Evolutionary conservation across 2,888 invertebrate species (phyloP).

Genomic region (Caenorhabditis becei): DNA sequence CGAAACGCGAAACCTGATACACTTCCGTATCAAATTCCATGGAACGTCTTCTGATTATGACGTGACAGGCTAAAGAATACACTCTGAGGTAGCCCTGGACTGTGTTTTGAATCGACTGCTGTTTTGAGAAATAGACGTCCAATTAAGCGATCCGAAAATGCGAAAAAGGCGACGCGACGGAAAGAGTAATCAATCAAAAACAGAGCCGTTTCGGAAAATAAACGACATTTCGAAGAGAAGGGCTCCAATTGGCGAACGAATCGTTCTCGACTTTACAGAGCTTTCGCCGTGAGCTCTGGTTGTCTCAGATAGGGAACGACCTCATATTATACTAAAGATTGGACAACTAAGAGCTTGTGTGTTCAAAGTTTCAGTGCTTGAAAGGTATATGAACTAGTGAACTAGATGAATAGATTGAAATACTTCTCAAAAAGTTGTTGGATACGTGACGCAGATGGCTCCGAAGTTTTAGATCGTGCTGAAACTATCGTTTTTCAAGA

Average conservation of each 20-base stretch:
- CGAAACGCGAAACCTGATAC: constrained; percentile 23
- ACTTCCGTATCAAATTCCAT: not conserved
- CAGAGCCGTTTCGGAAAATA: constrained; percentile 20
- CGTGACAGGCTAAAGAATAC: constrained; percentile 10
- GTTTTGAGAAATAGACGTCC: constrained; percentile 14
- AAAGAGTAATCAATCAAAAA: constrained; percentile 49
- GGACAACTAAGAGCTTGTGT: too few species aligned
- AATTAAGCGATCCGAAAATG: constrained; percentile 16
- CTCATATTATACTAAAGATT: too few species aligned
- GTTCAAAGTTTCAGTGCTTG: too few species aligned
- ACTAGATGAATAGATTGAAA: too few species aligned
- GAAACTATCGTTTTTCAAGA: too few species aligned
- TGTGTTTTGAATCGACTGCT: not conserved
- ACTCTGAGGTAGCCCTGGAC: not conserved
- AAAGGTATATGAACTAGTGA: too few species aligned
- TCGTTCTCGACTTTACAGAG: too few species aligned
- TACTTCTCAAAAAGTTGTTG: too few species aligned
- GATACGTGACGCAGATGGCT: too few species aligned
- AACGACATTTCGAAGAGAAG: constrained; percentile 13
- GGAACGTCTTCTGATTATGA: not conserved
- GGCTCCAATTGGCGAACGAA: not conserved
- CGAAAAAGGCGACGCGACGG: constrained; percentile 23
- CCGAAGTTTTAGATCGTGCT: too few species aligned
- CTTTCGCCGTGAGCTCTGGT: too few species aligned
- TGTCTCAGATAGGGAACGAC: too few species aligned